phyloP scores from a whole-genome alignment of 2,888 invertebrate species.

The Herminia tarsipennalis region DNA sequence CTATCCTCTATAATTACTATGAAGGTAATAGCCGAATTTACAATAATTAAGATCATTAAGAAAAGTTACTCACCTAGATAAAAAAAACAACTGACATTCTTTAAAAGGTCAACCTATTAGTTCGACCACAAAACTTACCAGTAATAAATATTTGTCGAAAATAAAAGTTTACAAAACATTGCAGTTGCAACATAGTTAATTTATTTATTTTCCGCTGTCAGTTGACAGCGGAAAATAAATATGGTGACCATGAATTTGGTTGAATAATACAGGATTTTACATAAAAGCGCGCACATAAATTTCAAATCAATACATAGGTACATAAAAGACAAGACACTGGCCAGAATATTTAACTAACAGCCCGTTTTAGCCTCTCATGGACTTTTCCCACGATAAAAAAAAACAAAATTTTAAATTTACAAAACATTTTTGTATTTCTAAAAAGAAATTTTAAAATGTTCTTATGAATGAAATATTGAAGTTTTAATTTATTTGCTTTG shows the following conservation, averaged over 20 bases:
- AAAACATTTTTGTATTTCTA: no score
- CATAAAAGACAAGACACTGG: no score
- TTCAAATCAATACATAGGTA: background rate
- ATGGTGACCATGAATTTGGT: slow-evolving; percentile 35
- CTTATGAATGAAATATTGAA: no score
- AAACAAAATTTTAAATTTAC: no score
- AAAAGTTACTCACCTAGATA: no score
- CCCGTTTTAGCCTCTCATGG: no score
- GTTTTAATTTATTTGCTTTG: no score
- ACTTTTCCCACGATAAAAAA: no score
- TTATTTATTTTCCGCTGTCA: background rate
- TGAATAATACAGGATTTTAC: slow-evolving; percentile 41
- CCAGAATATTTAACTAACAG: no score
- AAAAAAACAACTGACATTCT: background rate
- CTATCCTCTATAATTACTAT: slow-evolving; percentile 23
- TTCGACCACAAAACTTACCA: background rate
- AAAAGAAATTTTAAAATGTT: no score
- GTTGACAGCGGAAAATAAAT: slow-evolving; percentile 21
- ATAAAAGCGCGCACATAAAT: background rate
- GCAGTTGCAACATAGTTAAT: background rate
- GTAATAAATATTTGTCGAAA: background rate
- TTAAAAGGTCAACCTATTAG: slow-evolving; percentile 4
- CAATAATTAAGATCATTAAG: no score
- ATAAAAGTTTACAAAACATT: background rate
- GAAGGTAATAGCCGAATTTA: no score